Percentiles rank a stretch among this genome's conserved stretches.
phyloP scores from a whole-genome alignment of 2,797 vertebrate genomes.

The Percopsis omiscomaycus region DNA sequence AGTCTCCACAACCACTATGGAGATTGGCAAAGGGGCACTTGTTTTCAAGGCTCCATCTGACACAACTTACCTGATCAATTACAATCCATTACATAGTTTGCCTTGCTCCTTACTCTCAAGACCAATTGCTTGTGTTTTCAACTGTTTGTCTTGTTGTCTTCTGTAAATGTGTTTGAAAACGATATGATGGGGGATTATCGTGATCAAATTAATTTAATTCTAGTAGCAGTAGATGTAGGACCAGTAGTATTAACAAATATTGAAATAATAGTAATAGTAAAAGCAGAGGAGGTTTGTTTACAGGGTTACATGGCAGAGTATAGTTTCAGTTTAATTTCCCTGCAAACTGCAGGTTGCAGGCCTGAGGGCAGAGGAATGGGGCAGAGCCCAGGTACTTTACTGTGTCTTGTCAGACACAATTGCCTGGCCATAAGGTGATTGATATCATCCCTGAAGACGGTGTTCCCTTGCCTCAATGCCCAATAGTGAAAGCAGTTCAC shows the following conservation, averaged over 20 bases:
- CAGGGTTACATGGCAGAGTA: conserved; percentile 8
- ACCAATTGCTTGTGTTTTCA: neutral
- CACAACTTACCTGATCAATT: too few relatives aligned
- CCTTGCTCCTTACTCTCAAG: too few relatives aligned
- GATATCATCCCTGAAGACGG: conserved; percentile 58
- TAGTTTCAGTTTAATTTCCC: conserved; percentile 36
- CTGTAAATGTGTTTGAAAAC: conserved; percentile 12
- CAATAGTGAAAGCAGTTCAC: conserved; percentile 46
- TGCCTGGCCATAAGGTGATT: conserved; percentile 57
- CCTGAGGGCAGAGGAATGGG: conserved; percentile 43
- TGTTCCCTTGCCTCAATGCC: conserved; percentile 53
- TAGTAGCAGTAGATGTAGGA: neutral
- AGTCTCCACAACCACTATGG: too few relatives aligned
- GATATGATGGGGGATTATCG: too few relatives aligned
- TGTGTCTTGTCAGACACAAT: conserved; percentile 58
- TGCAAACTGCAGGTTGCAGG: conserved; percentile 15
- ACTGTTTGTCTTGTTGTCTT: conserved; percentile 4
- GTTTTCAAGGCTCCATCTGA: too few relatives aligned
- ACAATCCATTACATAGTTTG: too few relatives aligned
- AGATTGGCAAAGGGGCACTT: too few relatives aligned
- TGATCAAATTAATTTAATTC: neutral
- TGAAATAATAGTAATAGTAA: neutral
- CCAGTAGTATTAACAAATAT: neutral
- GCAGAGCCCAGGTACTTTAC: conserved; percentile 65
- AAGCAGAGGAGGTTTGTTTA: conserved; percentile 12